These are phyloP conservation scores for Ispidina picta DNA, from an alignment of 2,797 vertebrate species.

Conservation along the genomic window DNA sequence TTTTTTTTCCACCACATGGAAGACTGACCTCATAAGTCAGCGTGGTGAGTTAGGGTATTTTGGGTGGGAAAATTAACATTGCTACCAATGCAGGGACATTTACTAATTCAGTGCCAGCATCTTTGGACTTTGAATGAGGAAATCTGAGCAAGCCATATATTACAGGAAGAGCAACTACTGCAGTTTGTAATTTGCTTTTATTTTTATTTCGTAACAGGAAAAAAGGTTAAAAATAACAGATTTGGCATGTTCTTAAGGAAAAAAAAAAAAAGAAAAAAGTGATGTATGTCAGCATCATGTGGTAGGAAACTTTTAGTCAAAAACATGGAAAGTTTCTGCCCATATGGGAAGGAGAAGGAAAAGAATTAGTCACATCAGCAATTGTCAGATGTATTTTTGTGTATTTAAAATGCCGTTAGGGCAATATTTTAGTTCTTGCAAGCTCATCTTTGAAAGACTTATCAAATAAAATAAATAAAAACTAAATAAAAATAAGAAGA, in stretches of 20 bases:
- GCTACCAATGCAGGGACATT: neutral
- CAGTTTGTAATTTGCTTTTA: neutral
- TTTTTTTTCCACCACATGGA: neutral
- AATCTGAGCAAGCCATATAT: neutral
- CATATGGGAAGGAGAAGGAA: slow-evolving; percentile 34
- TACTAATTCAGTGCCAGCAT: neutral
- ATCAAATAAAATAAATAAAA: neutral
- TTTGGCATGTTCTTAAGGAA: neutral
- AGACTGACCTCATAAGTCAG: neutral
- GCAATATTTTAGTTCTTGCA: neutral
- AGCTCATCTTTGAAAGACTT: slow-evolving; percentile 5
- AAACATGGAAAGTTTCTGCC: neutral
- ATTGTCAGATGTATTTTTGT: slow-evolving; percentile 24
- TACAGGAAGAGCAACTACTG: neutral
- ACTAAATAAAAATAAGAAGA: too few relatives aligned
- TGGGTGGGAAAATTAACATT: neutral
- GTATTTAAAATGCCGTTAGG: slow-evolving; percentile 60
- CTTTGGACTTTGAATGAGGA: neutral
- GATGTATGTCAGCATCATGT: slow-evolving; percentile 27
- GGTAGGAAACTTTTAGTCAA: slow-evolving; percentile 37
- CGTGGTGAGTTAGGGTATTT: neutral
- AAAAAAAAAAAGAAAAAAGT: neutral
- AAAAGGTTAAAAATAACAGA: neutral
- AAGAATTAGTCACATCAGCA: slow-evolving; percentile 56
- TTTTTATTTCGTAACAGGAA: neutral